Evolutionary conservation across 1,140 invertebrate genomes (phyloP), one percentile per base, ranked within the genome.

Genomic region (Pectinophora gossypiella): DNA sequence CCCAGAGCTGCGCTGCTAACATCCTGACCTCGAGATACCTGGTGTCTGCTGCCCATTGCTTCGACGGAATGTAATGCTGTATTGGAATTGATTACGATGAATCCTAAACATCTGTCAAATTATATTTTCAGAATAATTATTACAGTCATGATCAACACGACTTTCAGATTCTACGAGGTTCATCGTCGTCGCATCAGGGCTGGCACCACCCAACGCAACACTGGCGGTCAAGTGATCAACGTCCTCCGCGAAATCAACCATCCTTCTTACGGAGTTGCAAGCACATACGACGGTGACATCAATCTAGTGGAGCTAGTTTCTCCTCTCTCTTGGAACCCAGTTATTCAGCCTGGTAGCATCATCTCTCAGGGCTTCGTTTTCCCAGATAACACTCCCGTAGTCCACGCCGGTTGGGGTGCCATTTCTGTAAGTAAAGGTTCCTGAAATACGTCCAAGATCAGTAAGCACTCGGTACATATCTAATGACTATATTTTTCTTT

Each of bases 31-130:
- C 59, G 2, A 35, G 23, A 20, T 61, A 57, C 16, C 27, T 77
- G 1, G 15, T 82, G 4, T 68, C 72, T 18, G 74, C 78, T 44
- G 76, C 74, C 9, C 69, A 76, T 16, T 81, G 77, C 47, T 76
- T 71, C 22, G 48, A 9, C 7, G 74, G 71, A 51, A 0, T 27
- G 75, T 78, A 52, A 61, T 58, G 64, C 1, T 32, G 2, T n/a
- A n/a, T n/a, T n/a, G n/a, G n/a, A n/a, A n/a, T n/a, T n/a, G n/a
- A n/a, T n/a, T n/a, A n/a, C n/a, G n/a, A n/a, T n/a, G n/a, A n/a
- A n/a, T n/a, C n/a, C n/a, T n/a, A n/a, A n/a, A n/a, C n/a, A n/a
- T n/a, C n/a, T n/a, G n/a, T n/a, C n/a, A n/a, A n/a, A n/a, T n/a
- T n/a, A n/a, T n/a, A n/a, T n/a, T n/a, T n/a, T n/a, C n/a, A n/a